Evolutionary conservation across 2,797 vertebrate species (phyloP).

Genomic region (Sebastes trivittatus): DNA sequence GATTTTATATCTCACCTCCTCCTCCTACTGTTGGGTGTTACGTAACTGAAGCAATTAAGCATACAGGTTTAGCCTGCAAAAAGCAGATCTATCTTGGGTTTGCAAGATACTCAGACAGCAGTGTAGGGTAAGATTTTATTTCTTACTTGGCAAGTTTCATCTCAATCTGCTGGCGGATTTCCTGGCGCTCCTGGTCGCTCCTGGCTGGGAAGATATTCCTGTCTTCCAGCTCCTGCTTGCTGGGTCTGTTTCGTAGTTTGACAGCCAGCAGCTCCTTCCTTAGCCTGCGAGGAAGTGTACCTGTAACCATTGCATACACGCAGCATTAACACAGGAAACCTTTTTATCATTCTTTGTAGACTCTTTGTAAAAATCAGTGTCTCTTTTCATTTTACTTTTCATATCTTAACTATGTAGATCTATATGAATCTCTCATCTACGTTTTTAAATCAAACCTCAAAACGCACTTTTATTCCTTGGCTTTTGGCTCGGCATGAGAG

Average conservation of each 20-base stretch:
- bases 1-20: constrained; percentile 33
- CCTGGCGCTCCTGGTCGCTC: constrained; percentile 94
- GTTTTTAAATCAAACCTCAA: too few relatives aligned
- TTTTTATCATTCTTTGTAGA: background rate
- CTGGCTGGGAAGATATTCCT: constrained; percentile 95
- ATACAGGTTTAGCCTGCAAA: background rate
- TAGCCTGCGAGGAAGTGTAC: constrained; percentile 96
- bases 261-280: constrained; percentile 95
- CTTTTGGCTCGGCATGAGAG: too few relatives aligned
- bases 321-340: constrained; percentile 1
- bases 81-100: background rate
- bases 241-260: constrained; percentile 94
- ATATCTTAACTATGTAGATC: background rate
- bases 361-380: background rate
- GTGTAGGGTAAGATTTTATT: background rate
- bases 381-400: background rate
- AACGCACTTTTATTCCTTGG: too few relatives aligned
- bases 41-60: constrained; percentile 28
- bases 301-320: constrained; percentile 68
- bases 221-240: constrained; percentile 96
- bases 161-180: constrained; percentile 97
- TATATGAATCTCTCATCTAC: too few relatives aligned
- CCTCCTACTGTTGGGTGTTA: constrained; percentile 23
- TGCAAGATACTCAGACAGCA: background rate
- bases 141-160: constrained; percentile 99